Conservation (phyloP, 2,113 vertebrate genomes). For the Mustelus asterias region DNA sequence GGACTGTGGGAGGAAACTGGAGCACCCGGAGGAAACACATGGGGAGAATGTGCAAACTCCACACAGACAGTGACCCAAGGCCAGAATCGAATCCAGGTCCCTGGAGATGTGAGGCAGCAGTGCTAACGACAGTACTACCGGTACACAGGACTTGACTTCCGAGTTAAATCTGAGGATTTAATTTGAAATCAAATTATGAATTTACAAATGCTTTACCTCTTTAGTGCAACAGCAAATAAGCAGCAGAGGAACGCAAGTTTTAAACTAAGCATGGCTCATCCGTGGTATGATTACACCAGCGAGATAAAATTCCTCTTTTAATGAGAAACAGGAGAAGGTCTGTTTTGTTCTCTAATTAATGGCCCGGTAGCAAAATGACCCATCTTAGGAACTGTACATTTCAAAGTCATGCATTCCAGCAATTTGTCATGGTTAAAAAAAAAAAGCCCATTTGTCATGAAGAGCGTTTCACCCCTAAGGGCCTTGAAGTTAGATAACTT, state of each 20-base stretch:
- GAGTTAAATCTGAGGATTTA: neutral
- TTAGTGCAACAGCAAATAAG: neutral
- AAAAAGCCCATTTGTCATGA: neutral
- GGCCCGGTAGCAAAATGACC: neutral
- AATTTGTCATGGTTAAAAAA: neutral
- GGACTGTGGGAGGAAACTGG: no score
- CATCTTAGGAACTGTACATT: neutral
- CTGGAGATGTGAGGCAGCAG: no score
- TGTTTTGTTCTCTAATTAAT: slow-evolving; percentile 15
- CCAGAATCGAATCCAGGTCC: no score
- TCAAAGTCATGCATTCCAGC: neutral
- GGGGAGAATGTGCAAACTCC: no score
- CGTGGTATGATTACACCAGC: neutral
- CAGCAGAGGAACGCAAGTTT: neutral
- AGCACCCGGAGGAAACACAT: no score
- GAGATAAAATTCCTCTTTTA: slow-evolving; percentile 4
- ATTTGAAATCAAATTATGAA: neutral
- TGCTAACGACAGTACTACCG: no score
- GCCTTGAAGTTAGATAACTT: neutral
- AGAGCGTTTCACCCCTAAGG: neutral
- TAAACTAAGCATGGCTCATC: neutral
- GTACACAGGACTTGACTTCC: neutral
- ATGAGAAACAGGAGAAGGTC: neutral
- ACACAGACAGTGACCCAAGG: no score
- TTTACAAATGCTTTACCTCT: neutral